Evolutionary conservation across 2,113 vertebrate genomes (phyloP).

Genomic region (Hoplias malabaricus): DNA sequence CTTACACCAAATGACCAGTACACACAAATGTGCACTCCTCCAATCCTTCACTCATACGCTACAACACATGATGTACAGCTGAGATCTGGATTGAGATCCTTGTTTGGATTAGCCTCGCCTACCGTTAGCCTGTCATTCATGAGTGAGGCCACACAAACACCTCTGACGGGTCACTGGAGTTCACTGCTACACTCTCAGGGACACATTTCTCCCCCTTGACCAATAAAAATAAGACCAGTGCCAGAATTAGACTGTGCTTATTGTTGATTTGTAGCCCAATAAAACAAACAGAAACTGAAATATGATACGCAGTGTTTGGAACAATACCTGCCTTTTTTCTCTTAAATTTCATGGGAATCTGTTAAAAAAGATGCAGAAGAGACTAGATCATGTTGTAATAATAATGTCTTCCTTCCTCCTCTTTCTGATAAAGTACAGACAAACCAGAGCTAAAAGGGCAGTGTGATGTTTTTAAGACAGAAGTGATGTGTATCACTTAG

Average conservation of each 20-base stretch:
- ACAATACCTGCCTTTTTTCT: slow-evolving; percentile 34
- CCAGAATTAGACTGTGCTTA: slow-evolving; percentile 61
- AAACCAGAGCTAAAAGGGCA: background rate
- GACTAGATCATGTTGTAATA: background rate
- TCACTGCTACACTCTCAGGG: slow-evolving; percentile 59
- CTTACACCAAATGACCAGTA: background rate
- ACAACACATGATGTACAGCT: slow-evolving; percentile 26
- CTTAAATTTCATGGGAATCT: slow-evolving; percentile 3
- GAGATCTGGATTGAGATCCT: slow-evolving; percentile 14
- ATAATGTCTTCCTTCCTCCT: background rate
- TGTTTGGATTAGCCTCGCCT: slow-evolving; percentile 21
- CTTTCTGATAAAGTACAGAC: background rate
- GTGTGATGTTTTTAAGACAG: background rate
- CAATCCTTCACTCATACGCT: background rate
- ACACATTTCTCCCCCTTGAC: slow-evolving; percentile 50
- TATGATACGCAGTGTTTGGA: slow-evolving; percentile 53
- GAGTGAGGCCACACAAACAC: slow-evolving; percentile 40
- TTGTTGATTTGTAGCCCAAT: slow-evolving; percentile 60
- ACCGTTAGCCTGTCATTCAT: slow-evolving; percentile 17
- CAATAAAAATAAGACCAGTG: slow-evolving; percentile 57
- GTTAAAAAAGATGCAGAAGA: slow-evolving; percentile 1
- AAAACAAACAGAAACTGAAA: slow-evolving; percentile 60
- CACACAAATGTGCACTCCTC: too few relatives aligned
- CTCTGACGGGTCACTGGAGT: slow-evolving; percentile 50
- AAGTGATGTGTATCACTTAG: background rate